Conservation (phyloP, 2,113 vertebrate genomes). For the Notiomystis cincta region DNA sequence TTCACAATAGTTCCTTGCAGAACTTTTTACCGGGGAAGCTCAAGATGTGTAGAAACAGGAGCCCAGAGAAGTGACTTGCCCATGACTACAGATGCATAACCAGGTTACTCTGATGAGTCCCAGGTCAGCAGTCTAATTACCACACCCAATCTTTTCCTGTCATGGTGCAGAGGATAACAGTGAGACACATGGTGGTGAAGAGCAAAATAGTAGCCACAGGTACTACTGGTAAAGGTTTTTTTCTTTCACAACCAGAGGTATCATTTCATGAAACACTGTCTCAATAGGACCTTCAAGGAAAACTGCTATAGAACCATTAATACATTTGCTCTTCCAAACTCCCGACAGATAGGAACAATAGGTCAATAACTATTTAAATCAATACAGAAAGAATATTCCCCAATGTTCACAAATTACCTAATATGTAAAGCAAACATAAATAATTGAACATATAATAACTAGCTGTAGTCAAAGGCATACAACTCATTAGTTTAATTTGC, state of each 20-base stretch:
- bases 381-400: background rate
- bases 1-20: background rate
- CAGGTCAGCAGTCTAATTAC: slow-evolving; percentile 10
- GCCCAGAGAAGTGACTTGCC: background rate
- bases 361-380: background rate
- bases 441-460: background rate
- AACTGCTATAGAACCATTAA: background rate
- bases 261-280: background rate
- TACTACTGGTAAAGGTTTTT: background rate
- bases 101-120: background rate
- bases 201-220: background rate
- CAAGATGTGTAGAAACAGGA: background rate
- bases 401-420: background rate
- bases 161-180: background rate
- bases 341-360: background rate
- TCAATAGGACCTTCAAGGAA: background rate
- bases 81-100: background rate
- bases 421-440: background rate
- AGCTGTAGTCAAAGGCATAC: background rate
- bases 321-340: background rate
- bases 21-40: background rate
- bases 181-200: background rate
- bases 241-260: background rate
- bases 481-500: background rate
- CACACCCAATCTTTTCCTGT: slow-evolving; percentile 41